phyloP scores from a whole-genome alignment of 37 sponge, comb jelly and placozoan genomes.

The Eunapius fragilis region DNA sequence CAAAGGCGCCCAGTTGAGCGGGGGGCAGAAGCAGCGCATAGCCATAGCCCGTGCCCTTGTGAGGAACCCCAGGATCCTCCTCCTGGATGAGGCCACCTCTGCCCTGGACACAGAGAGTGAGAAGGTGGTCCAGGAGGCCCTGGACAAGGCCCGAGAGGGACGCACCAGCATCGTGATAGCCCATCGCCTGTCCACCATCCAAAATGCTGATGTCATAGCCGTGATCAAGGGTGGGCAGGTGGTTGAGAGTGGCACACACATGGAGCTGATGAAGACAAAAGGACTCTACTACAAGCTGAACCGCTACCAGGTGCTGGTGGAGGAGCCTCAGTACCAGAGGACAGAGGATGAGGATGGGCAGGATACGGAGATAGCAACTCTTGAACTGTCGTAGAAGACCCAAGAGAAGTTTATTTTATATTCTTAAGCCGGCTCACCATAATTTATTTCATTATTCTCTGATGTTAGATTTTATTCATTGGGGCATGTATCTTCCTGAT shows the following conservation, averaged over 20 bases:
- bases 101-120: conserved; percentile 55
- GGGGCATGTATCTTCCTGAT: too few relatives aligned
- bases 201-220: conserved; percentile 24
- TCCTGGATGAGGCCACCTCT: conserved; percentile 77
- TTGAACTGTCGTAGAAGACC: neutral
- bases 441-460: too few relatives aligned
- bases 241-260: conserved; percentile 36
- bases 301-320: neutral
- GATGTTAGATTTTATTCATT: too few relatives aligned
- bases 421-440: too few relatives aligned
- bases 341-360: neutral
- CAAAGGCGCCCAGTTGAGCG: conserved; percentile 54
- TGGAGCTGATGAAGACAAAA: conserved; percentile 44
- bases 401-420: too few relatives aligned
- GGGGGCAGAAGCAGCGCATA: conserved; percentile 74
- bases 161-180: conserved; percentile 74
- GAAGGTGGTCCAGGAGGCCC: conserved; percentile 75
- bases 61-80: conserved; percentile 64
- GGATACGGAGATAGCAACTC: neutral
- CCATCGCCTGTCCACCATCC: conserved; percentile 44
- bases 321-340: neutral
- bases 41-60: conserved; percentile 74
- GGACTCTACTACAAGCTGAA: conserved; percentile 41
- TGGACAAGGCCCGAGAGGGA: conserved; percentile 69
- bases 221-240: conserved; percentile 33